A percentile compares a stretch with the other conserved stretches of the same genome.
phyloP scores from a whole-genome alignment of 2,113 vertebrate species.

The Megatriorchis doriae region DNA sequence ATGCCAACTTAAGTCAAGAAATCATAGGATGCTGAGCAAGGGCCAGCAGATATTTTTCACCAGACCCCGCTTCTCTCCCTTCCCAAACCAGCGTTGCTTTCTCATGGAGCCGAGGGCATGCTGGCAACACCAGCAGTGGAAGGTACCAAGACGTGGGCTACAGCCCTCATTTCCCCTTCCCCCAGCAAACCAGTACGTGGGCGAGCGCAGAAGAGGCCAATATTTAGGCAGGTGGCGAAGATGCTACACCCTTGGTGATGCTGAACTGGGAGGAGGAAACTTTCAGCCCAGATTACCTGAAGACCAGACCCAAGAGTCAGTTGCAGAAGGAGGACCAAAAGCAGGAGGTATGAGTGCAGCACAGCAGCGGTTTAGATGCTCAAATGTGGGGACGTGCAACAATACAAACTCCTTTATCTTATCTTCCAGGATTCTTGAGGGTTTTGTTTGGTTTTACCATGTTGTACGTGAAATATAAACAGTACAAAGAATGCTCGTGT shows the following conservation, averaged over 20 bases:
- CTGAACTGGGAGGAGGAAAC: background rate
- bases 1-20: background rate
- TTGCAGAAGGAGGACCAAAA: background rate
- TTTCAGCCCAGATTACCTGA: background rate
- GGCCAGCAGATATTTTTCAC: background rate
- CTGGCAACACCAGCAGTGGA: too few relatives aligned
- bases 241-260: too few relatives aligned
- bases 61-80: background rate
- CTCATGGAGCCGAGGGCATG: background rate
- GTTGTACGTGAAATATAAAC: background rate
- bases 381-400: background rate
- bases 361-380: background rate
- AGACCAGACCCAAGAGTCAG: background rate
- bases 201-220: background rate
- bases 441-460: background rate
- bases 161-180: background rate
- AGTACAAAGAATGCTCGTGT: background rate
- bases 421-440: background rate
- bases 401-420: background rate
- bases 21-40: background rate
- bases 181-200: background rate
- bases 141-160: background rate
- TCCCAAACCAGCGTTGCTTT: background rate
- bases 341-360: background rate
- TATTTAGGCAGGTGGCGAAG: accelerated